These are phyloP conservation scores for Phaethornis superciliosus DNA, from an alignment of 2,113 vertebrate genomes.

Conservation along the genomic window DNA sequence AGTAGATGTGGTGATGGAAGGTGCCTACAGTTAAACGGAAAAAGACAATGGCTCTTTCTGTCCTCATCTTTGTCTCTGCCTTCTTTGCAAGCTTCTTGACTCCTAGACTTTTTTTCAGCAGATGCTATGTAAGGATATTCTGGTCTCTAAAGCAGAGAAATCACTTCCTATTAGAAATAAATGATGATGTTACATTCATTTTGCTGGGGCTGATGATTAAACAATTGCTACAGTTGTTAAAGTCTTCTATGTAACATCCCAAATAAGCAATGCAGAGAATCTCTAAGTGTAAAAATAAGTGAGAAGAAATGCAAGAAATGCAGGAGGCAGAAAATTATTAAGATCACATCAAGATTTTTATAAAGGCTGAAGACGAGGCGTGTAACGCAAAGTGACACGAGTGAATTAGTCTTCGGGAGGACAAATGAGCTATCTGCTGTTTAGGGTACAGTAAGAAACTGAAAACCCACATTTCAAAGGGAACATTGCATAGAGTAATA, in stretches of 20 bases:
- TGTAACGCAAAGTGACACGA: neutral
- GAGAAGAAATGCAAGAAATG: constrained; percentile 15
- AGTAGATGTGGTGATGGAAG: neutral
- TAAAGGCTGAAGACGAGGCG: neutral
- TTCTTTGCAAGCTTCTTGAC: neutral
- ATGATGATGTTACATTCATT: neutral
- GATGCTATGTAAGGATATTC: neutral
- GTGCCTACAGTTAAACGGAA: neutral
- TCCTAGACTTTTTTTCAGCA: neutral
- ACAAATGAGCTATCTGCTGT: neutral
- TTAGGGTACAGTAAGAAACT: neutral
- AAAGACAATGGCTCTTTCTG: neutral
- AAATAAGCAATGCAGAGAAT: neutral
- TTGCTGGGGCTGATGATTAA: neutral
- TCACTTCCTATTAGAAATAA: neutral
- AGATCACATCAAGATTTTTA: neutral
- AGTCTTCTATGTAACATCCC: neutral
- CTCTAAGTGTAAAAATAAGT: neutral
- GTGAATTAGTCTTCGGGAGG: neutral
- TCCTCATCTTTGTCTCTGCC: neutral
- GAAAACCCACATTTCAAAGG: neutral
- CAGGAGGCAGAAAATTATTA: neutral
- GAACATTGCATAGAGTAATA: neutral
- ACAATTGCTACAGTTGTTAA: neutral
- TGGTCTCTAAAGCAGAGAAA: neutral